Base-by-base conservation (phyloP, 1,140 invertebrate species). In the Probaryconus sp. region DNA sequence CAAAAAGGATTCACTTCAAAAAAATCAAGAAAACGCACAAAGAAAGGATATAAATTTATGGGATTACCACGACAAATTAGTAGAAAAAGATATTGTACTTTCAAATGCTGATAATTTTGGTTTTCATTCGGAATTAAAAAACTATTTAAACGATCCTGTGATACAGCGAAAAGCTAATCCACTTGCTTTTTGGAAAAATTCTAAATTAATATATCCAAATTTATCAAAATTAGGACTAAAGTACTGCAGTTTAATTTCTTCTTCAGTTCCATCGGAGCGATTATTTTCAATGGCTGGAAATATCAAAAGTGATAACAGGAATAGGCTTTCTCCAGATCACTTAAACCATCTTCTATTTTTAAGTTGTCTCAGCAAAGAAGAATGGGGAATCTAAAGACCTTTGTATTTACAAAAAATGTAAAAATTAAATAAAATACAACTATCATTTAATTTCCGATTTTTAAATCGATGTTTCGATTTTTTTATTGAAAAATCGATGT, bases 111-210 rank as follows among this genome's bases (percentile, higher is more conserved):
- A n/a, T n/a, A n/a, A n/a, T n/a, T n/a, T n/a, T n/a, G 24, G 7
- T 10, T 5, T 17, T 1, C 9, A 6, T 17, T 9, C 14, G 6
- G 28, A 48, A 31, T 13, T 48, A 11, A 2, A 10, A 9, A 17
- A 7, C n/a, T 31, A 48, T 33, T n/a, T 33, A 81, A 37, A 45
- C 56, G 45, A 33, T 18, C 26, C 14, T 4, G 4, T 48, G 3
- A n/a, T 48, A 7, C 7, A 11, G 9, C 45, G 45, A 48, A 17
- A 31, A 17, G n/a, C 2, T 2, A 33, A 18, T 43, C 37, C 35
- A n/a, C 13, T 42, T n/a, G n/a, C 18, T 3, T 56, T 18, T 56
- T 56, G 51, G 51, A 13, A 18, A 79, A 14, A 71, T 45, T 5
- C 30, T 7, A 30, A 20, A 14, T 17, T 18, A 1, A 1, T 3